Evolutionary conservation across 2,888 invertebrate species (phyloP).

Genomic region (Crossocerus cetratus): DNA sequence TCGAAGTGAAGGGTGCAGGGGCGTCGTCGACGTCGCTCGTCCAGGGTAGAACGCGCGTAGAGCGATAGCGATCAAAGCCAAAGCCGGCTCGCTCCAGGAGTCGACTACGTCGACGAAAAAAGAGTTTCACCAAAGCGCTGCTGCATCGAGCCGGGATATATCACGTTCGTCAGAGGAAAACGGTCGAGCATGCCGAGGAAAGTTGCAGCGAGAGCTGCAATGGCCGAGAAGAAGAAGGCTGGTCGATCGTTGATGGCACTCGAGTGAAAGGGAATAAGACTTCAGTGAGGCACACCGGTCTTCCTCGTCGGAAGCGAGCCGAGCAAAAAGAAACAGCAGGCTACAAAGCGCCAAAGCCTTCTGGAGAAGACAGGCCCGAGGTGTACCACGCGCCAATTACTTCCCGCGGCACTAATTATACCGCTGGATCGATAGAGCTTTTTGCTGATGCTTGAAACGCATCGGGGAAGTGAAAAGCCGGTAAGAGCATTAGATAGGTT

Average conservation of each 20-base stretch:
- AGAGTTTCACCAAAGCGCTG: conserved; percentile 15
- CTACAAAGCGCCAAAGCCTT: background rate
- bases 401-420: background rate
- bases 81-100: conserved; percentile 33
- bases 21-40: background rate
- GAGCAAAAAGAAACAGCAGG: conserved; percentile 15
- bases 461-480: no score
- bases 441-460: background rate
- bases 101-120: conserved; percentile 5
- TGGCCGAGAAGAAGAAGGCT: background rate
- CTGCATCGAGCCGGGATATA: background rate
- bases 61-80: conserved; percentile 44
- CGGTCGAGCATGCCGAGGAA: no score
- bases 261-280: background rate
- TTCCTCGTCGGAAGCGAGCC: conserved; percentile 6
- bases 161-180: no score
- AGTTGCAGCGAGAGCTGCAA: background rate
- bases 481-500: background rate
- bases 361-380: background rate
- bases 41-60: conserved; percentile 14
- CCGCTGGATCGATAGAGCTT: background rate
- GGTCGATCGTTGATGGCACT: background rate
- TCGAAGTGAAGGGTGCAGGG: conserved; percentile 21
- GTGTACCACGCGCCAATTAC: background rate
- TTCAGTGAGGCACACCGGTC: conserved; percentile 1